Evolutionary conservation across 2,113 vertebrate species (phyloP), one percentile per base, ranked within the genome.

Genomic region (Hydrolagus affinis): DNA sequence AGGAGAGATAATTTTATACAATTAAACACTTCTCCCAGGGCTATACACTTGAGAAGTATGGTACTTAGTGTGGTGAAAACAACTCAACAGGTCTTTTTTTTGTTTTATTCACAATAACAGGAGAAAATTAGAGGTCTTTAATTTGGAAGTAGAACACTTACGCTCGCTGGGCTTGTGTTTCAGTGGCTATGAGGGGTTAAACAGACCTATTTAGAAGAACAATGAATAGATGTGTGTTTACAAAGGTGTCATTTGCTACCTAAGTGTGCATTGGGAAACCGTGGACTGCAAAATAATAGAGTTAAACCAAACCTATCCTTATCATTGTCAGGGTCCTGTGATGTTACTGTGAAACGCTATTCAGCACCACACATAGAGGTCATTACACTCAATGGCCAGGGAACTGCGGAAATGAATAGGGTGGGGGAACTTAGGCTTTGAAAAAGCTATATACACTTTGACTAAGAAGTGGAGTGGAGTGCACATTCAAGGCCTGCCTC

Each of bases 271-370:
- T 19, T 83, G 60, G 62, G 44, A 6, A 66, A 83, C 60, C 21
- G 66, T 83, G 78, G 60, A 19, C 62, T 64, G 62, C 60, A 83
- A 83, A 83, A 83, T 83, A 83, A 83, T 83, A 66, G 59, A 30
- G 78, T 83, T 83, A 66, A 66, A 62, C 78, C 66, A 83, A 83
- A 83, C 62, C 78, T 83, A 83, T 83, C 78, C 78, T 68, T 66
- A 83, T 60, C 78, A 83, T 83, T 83, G 28, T 83, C 15, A 23
- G 78, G 28, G 17, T 60, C 32, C 62, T 68, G 32, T 66, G 62
- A 83, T 83, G 78, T 68, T 83, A 83, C 62, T 83, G 78, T 83
- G 78, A 83, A 83, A 83, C 30, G 78, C 78, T 83, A 68, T 83
- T 83, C 78, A 83, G 78, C 78, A 64, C 32, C 62, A 83, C 78